Conservation (phyloP, 2,888 invertebrate species). For the Epicampocera succincta region DNA sequence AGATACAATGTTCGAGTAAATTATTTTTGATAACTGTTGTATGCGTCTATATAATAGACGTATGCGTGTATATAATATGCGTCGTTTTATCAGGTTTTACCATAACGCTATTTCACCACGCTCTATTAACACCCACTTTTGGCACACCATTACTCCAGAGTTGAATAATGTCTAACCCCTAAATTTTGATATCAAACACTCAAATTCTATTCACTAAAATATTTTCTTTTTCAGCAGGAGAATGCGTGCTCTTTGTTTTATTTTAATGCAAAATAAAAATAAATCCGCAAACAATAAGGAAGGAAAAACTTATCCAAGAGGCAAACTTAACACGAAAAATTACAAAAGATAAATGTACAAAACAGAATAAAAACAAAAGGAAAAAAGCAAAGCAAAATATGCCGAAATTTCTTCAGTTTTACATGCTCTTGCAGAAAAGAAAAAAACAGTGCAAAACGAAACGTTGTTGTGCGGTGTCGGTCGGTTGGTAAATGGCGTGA, state of each 20-base stretch:
- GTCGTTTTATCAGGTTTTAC: too few relatives aligned
- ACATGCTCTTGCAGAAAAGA: slow-evolving; percentile 51
- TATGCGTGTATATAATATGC: too few relatives aligned
- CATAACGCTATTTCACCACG: too few relatives aligned
- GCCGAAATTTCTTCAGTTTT: slow-evolving; percentile 48
- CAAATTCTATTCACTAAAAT: too few relatives aligned
- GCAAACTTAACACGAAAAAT: slow-evolving; percentile 12
- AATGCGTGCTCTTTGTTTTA: slow-evolving; percentile 34
- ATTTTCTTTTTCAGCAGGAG: too few relatives aligned
- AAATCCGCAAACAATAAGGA: slow-evolving; percentile 20
- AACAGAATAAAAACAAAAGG: background rate
- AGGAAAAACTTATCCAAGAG: slow-evolving; percentile 13
- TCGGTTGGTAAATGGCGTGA: slow-evolving; percentile 37
- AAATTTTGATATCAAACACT: too few relatives aligned
- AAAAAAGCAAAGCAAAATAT: slow-evolving; percentile 34
- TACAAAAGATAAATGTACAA: background rate
- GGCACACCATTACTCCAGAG: too few relatives aligned
- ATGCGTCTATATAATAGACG: too few relatives aligned
- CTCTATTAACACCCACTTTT: too few relatives aligned
- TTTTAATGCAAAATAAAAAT: slow-evolving; percentile 10
- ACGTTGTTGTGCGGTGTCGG: slow-evolving; percentile 48
- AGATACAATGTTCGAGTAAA: too few relatives aligned
- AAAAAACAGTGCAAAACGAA: slow-evolving; percentile 58
- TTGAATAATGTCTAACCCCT: too few relatives aligned
- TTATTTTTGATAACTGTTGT: too few relatives aligned